Evolutionary conservation across 2,797 vertebrate genomes (phyloP), one percentile per base, ranked within the genome.

Genomic region (Hylomyscus alleni): DNA sequence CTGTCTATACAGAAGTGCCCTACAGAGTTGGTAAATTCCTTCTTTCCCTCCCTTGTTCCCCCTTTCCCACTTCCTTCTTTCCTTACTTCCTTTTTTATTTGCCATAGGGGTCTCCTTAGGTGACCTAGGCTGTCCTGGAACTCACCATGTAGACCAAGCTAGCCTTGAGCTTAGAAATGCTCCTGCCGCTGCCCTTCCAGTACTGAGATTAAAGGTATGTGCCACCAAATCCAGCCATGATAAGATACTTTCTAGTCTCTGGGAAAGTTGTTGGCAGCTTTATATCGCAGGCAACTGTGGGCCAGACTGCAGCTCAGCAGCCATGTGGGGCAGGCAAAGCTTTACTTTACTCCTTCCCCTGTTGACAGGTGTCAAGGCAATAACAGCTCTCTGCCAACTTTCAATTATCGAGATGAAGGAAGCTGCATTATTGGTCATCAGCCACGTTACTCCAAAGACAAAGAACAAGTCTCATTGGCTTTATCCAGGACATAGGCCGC

Each of bases 211-310:
- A n/a, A 85, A 62, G 82, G 60, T 3, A 1, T 22, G 19, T 34
- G 6, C 44, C 82, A 85, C 60, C 60, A 47, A 20, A 47, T 52
- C 50, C 84, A 72, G 24, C 24, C 34, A 24, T 81, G 44, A 62
- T 44, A 37, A 67, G 54, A 83, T 44, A 78, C 12, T 80, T 56
- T 78, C 37, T 67, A 26, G 37, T 60, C 44, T 76, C 69, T 62
- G 1, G 14, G 60, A 29, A 52, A 65, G 37, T 22, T 89, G 58
- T 86, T 37, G 14, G 34, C 34, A 86, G 69, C 14, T 82, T 88
- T 96, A 92, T 76, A 89, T 65, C 37, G 56, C 15, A 67, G 89
- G 60, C 44, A 81, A 50, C 78, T 56, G 58, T 85, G 54, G 67
- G 67, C 29, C 93, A 95, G 40, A 72, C 24, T 20, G 58, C 29